Percentiles rank a stretch among this genome's conserved stretches.
Conservation (phyloP, 2,888 invertebrate genomes). For the Thymelicus acteon region DNA sequence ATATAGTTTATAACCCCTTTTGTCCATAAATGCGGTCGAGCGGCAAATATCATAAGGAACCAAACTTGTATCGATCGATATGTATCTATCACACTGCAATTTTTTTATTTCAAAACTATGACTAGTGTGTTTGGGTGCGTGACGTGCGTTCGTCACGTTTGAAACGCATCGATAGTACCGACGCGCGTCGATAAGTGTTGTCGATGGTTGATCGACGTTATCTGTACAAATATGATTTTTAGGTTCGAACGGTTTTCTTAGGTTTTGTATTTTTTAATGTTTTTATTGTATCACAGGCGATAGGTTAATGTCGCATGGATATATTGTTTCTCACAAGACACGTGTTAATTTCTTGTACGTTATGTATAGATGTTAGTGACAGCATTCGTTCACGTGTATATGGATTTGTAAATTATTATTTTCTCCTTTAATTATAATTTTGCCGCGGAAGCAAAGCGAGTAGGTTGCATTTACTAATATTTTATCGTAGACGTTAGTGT, state of each 20-base stretch:
- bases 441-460: constrained; percentile 63
- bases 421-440: constrained; percentile 52
- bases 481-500: constrained; percentile 77
- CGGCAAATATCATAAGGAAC: constrained; percentile 49
- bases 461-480: constrained; percentile 84
- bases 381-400: constrained; percentile 58
- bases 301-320: constrained; percentile 14
- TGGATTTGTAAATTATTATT: constrained; percentile 69
- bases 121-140: constrained; percentile 67
- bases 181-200: constrained; percentile 29
- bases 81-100: constrained; percentile 65
- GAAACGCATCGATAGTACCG: constrained; percentile 19
- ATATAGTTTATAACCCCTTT: constrained; percentile 43
- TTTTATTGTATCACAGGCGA: constrained; percentile 16
- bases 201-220: constrained; percentile 31
- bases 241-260: constrained; percentile 29
- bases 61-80: constrained; percentile 44
- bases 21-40: constrained; percentile 58
- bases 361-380: constrained; percentile 44
- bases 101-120: constrained; percentile 77
- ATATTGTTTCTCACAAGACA: constrained; percentile 17
- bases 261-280: constrained; percentile 37
- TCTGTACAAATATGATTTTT: constrained; percentile 40
- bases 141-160: constrained; percentile 43
- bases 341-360: constrained; percentile 28